phyloP scores from a whole-genome alignment of 1,140 invertebrate genomes.

The Hormaphis cornu region DNA sequence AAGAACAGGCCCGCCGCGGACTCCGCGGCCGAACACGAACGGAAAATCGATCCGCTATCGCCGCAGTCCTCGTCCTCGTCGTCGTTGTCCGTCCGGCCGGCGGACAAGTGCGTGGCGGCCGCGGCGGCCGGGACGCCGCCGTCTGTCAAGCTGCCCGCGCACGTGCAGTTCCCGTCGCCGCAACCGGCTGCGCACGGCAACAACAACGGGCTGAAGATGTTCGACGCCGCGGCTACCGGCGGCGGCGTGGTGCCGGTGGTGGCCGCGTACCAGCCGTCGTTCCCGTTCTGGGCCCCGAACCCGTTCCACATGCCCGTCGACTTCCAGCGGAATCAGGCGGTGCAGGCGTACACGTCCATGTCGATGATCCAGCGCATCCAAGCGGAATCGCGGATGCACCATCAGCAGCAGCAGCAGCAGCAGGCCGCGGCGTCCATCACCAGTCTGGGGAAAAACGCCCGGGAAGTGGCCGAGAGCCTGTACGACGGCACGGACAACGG shows the following conservation, averaged over 20 bases:
- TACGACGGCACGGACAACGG: slow-evolving; percentile 58
- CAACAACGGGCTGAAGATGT: slow-evolving; percentile 55
- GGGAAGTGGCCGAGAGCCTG: slow-evolving; percentile 53
- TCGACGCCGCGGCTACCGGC: slow-evolving; percentile 42
- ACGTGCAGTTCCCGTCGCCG: slow-evolving; percentile 46
- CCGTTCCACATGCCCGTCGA: slow-evolving; percentile 48
- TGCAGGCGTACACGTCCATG: slow-evolving; percentile 35
- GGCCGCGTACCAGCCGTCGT: slow-evolving; percentile 47
- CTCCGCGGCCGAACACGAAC: slow-evolving; percentile 46
- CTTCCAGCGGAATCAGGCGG: slow-evolving; percentile 45
- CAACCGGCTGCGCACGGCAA: background rate
- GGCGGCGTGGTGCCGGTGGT: slow-evolving; percentile 51
- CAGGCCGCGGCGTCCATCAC: slow-evolving; percentile 37
- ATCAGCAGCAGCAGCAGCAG: slow-evolving; percentile 36
- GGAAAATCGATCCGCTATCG: slow-evolving; percentile 6
- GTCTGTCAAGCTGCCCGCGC: slow-evolving; percentile 42
- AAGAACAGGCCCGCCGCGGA: slow-evolving; percentile 48
- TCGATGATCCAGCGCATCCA: slow-evolving; percentile 44
- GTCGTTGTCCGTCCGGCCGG: slow-evolving; percentile 49
- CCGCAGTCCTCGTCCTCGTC: slow-evolving; percentile 43
- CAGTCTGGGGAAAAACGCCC: slow-evolving; percentile 47
- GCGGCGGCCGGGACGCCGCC: slow-evolving; percentile 50
- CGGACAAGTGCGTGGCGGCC: slow-evolving; percentile 49
- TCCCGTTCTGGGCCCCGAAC: slow-evolving; percentile 53
- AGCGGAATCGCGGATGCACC: slow-evolving; percentile 50